Percentiles rank a stretch among this genome's conserved stretches.
Evolutionary conservation across 2,113 vertebrate genomes (phyloP).

Genomic region (Poeciliopsis retropinna): DNA sequence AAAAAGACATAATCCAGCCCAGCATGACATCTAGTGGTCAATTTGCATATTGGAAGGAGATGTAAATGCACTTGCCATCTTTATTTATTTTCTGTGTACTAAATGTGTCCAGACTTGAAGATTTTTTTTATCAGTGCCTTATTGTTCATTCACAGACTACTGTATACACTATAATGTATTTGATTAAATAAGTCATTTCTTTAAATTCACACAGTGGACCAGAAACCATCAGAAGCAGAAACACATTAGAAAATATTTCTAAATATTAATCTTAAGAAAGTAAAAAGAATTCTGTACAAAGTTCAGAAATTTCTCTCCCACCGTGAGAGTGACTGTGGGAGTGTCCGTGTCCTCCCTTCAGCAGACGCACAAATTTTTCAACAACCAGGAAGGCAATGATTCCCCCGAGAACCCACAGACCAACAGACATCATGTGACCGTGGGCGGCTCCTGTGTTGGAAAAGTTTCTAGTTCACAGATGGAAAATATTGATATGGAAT

Average conservation of each 20-base stretch:
- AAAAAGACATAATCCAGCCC: neutral
- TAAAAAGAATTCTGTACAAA: neutral
- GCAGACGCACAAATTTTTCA: conserved; percentile 89
- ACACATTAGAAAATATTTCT: neutral
- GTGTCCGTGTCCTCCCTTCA: conserved; percentile 85
- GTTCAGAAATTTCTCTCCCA: conserved; percentile 17
- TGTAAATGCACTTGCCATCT: too few species aligned
- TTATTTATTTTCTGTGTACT: too few species aligned
- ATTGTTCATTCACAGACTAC: neutral
- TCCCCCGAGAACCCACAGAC: conserved; percentile 89
- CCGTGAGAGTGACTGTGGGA: conserved; percentile 69
- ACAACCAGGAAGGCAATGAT: conserved; percentile 91
- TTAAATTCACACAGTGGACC: neutral
- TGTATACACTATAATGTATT: neutral
- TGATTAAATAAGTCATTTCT: neutral
- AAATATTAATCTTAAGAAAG: neutral
- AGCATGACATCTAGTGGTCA: neutral
- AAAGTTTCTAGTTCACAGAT: neutral
- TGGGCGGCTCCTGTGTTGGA: conserved; percentile 78
- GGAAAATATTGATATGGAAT: neutral
- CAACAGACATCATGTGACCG: conserved; percentile 87
- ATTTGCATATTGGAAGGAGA: neutral
- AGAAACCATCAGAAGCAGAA: neutral
- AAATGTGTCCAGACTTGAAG: too few species aligned
- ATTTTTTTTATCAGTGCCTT: too few species aligned